These are phyloP conservation scores for Caenorhabditis imperialis DNA, from an alignment of 2,888 invertebrate species.

Conservation along the genomic window DNA sequence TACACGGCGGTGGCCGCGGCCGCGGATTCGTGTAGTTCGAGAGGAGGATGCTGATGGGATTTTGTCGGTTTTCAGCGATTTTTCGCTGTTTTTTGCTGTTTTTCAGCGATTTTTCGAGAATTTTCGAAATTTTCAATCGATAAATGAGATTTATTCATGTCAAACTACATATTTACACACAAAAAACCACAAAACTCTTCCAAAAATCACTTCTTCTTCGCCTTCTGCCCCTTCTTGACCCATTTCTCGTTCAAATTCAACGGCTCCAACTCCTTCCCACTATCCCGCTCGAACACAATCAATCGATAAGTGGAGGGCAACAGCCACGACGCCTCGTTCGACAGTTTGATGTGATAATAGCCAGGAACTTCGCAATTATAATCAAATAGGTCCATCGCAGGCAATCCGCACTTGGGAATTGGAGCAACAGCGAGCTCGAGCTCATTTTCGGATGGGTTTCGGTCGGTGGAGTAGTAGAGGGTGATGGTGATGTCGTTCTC, in stretches of 20 bases:
- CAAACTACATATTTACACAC: constrained; percentile 21
- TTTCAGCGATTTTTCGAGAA: no score
- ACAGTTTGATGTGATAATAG: constrained; percentile 60
- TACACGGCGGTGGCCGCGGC: no score
- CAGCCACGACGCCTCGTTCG: constrained; percentile 63
- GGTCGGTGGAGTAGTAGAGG: constrained; percentile 57
- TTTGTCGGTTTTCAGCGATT: no score
- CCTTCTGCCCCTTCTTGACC: constrained; percentile 57
- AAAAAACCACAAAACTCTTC: constrained; percentile 2
- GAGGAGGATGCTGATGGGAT: no score
- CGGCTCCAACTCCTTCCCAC: constrained; percentile 47
- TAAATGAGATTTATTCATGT: no score
- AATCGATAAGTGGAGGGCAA: constrained; percentile 56
- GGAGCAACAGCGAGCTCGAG: constrained; percentile 55
- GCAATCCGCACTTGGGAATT: constrained; percentile 62
- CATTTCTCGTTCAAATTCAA: constrained; percentile 63
- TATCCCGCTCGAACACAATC: constrained; percentile 46
- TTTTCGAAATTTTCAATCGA: no score
- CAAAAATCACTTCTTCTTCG: constrained; percentile 35
- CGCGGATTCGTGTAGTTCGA: no score
- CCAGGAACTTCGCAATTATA: constrained; percentile 60
- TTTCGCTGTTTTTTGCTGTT: no score
- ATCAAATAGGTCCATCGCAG: constrained; percentile 64
- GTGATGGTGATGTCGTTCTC: constrained; percentile 63
- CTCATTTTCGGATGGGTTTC: constrained; percentile 53